phyloP scores from a whole-genome alignment of 2,797 vertebrate genomes.

The Cebuella pygmaea region DNA sequence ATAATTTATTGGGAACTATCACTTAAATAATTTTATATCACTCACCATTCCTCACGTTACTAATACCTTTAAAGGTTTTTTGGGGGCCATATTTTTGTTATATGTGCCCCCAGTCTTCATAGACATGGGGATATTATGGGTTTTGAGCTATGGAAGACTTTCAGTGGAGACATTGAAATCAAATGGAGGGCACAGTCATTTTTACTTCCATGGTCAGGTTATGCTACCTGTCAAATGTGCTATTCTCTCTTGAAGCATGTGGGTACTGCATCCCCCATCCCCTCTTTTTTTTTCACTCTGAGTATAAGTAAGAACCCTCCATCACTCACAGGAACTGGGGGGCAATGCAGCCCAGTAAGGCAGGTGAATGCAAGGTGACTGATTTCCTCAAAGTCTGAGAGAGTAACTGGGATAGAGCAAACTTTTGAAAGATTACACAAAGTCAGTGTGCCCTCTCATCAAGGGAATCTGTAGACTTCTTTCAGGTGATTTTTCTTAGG shows the following conservation, averaged over 20 bases:
- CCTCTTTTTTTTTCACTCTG: not conserved
- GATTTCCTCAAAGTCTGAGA: not conserved
- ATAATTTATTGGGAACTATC: not conserved
- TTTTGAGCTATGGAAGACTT: not conserved
- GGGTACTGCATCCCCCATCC: not conserved
- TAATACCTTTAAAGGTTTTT: not conserved
- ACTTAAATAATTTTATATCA: not conserved
- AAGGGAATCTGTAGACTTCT: not conserved
- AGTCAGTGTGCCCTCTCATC: fast-evolving
- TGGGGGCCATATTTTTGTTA: not conserved
- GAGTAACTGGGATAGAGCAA: not conserved
- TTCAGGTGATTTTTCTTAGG: not conserved
- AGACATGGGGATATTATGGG: not conserved
- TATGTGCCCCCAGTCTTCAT: not conserved
- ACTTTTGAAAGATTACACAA: not conserved
- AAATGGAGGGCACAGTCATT: not conserved
- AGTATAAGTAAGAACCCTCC: not conserved
- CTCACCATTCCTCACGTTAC: not conserved
- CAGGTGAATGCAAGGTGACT: not conserved
- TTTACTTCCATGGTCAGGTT: not conserved
- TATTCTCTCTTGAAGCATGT: not conserved
- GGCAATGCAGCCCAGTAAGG: not conserved
- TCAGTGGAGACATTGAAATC: not conserved
- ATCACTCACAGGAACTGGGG: not conserved
- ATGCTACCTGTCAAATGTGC: not conserved